A percentile compares a stretch with the other conserved stretches of the same genome.
Conservation (phyloP, 2,888 invertebrate species). For the Drosophila tanythrix region DNA sequence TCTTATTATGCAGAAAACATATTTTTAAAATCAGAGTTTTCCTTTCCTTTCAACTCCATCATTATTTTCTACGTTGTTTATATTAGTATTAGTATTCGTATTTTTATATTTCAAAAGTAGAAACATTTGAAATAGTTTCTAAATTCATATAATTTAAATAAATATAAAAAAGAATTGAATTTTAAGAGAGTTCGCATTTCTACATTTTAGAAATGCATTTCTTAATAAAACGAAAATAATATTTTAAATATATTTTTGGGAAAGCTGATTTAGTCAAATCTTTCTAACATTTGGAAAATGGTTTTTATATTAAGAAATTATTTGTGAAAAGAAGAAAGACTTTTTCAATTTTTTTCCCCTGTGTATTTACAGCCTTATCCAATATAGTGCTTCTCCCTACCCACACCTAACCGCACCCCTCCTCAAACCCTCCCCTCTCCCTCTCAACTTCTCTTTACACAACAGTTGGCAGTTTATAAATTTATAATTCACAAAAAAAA, state of each 20-base stretch:
- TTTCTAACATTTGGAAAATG: too few relatives aligned
- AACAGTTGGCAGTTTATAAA: conserved; percentile 53
- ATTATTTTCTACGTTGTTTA: not conserved
- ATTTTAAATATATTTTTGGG: not conserved
- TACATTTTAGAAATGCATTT: not conserved
- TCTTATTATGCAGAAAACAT: not conserved
- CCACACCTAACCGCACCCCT: not conserved
- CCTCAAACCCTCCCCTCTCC: not conserved
- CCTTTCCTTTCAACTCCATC: not conserved
- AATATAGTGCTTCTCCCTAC: not conserved
- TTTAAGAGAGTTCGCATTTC: too few relatives aligned
- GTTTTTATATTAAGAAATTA: not conserved
- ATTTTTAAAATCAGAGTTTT: not conserved
- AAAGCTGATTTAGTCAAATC: not conserved
- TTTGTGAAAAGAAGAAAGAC: not conserved
- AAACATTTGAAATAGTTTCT: not conserved
- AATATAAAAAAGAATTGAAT: too few relatives aligned
- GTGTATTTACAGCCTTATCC: conserved; percentile 33
- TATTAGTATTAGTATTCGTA: too few relatives aligned
- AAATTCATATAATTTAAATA: not conserved
- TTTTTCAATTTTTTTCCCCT: not conserved
- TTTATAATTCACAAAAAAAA: conserved; percentile 49
- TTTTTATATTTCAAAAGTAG: not conserved
- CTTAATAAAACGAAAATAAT: not conserved
- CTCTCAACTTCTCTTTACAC: not conserved